Evolutionary conservation across 1,140 invertebrate species (phyloP).

Genomic region (Trachymyrmex cornetzi): DNA sequence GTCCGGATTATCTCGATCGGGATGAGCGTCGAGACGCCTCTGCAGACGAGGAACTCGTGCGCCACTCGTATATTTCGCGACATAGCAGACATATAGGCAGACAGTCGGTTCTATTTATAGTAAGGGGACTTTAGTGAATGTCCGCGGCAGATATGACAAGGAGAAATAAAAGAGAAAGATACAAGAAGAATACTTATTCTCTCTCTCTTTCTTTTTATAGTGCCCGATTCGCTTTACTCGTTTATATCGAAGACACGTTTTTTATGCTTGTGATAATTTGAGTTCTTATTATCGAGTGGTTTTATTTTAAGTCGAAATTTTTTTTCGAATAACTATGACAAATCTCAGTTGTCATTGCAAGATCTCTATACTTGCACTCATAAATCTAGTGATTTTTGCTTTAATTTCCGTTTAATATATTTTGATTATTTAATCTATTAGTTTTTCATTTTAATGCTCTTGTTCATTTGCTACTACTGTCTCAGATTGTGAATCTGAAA

Average conservation of each 20-base stretch:
- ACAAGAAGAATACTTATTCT: constrained; percentile 3
- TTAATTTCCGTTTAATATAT: neutral
- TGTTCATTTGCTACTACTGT: no score
- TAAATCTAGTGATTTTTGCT: neutral
- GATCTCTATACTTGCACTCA: neutral
- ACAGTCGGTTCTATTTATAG: constrained; percentile 77
- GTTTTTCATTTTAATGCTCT: neutral
- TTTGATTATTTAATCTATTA: neutral
- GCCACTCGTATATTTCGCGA: constrained; percentile 70
- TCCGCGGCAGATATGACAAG: constrained; percentile 26
- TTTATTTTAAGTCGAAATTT: neutral
- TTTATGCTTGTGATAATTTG: neutral
- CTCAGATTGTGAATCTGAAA: no score
- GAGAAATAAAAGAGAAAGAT: constrained; percentile 24
- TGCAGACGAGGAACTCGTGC: constrained; percentile 71
- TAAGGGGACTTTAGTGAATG: constrained; percentile 26
- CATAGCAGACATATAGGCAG: constrained; percentile 79
- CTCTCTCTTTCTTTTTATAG: constrained; percentile 4
- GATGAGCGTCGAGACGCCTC: constrained; percentile 69
- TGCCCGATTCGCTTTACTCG: constrained; percentile 30
- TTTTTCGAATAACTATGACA: neutral
- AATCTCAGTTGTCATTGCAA: neutral
- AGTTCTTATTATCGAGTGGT: neutral
- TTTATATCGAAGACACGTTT: neutral
- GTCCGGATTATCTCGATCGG: constrained; percentile 64